These are phyloP conservation scores for Microcaecilia unicolor DNA, from an alignment of 2,797 vertebrate genomes.

Conservation along the genomic window DNA sequence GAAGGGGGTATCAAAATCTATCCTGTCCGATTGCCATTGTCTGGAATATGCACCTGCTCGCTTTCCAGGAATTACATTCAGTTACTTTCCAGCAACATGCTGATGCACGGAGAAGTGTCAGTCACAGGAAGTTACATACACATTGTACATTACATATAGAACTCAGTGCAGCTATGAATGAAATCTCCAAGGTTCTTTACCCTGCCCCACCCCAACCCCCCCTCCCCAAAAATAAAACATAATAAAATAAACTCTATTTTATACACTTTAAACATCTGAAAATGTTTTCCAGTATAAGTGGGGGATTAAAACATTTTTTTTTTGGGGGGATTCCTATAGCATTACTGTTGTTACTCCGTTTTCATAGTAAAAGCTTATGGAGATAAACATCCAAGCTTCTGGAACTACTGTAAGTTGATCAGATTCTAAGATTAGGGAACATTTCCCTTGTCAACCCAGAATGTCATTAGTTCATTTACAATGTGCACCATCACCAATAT, in stretches of 20 bases:
- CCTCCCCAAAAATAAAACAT: background rate
- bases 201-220: too few species aligned
- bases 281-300: background rate
- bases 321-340: background rate
- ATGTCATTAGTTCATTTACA: too few species aligned
- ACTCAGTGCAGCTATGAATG: slow-evolving; percentile 11
- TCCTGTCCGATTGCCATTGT: slow-evolving; percentile 34
- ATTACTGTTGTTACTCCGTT: slow-evolving; percentile 8
- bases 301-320: background rate
- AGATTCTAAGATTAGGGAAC: slow-evolving; percentile 9
- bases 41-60: slow-evolving; percentile 28
- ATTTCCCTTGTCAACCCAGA: too few species aligned
- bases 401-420: background rate
- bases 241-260: slow-evolving; percentile 6
- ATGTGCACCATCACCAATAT: slow-evolving; percentile 3
- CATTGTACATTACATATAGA: slow-evolving; percentile 18
- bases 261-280: slow-evolving; percentile 18
- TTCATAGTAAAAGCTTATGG: slow-evolving; percentile 1
- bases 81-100: slow-evolving; percentile 38
- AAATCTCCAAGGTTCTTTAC: slow-evolving; percentile 20
- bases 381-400: background rate
- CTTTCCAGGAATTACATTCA: slow-evolving; percentile 42
- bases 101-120: slow-evolving; percentile 25
- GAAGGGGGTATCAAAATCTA: slow-evolving; percentile 17
- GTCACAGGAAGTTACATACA: slow-evolving; percentile 18